Conservation (phyloP, 2,113 vertebrate species). For the Monopterus albus region DNA sequence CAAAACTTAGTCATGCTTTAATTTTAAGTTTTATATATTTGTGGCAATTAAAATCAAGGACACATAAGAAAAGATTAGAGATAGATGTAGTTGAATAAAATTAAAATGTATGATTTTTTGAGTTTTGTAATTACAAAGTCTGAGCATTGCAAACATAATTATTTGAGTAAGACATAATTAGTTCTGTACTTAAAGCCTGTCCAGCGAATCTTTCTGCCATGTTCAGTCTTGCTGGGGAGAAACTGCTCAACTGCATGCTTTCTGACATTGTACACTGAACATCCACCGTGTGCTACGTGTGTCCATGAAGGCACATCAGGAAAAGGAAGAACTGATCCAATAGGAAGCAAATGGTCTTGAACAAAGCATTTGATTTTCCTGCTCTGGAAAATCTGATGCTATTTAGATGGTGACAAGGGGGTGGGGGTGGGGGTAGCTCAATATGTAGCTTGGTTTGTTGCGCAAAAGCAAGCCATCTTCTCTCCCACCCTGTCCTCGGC, state of each 20-base stretch:
- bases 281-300: slow-evolving; percentile 20
- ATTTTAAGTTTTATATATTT: not conserved
- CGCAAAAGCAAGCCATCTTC: slow-evolving; percentile 66
- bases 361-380: slow-evolving; percentile 78
- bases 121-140: not conserved
- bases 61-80: not conserved
- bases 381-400: slow-evolving; percentile 79
- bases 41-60: not conserved
- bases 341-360: slow-evolving; percentile 77
- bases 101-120: no score
- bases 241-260: not conserved
- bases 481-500: slow-evolving; percentile 34
- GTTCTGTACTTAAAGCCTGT: not conserved
- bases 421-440: slow-evolving; percentile 53
- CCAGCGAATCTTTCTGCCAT: not conserved
- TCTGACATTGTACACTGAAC: slow-evolving; percentile 23
- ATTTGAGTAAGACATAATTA: slow-evolving; percentile 4
- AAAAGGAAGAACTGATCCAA: slow-evolving; percentile 63
- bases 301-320: slow-evolving; percentile 51
- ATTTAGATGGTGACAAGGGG: slow-evolving; percentile 62
- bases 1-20: no score
- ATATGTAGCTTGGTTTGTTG: slow-evolving; percentile 65
- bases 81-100: not conserved
- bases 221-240: slow-evolving; percentile 18
- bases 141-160: not conserved